A percentile compares a stretch with the other conserved stretches of the same genome.
phyloP scores from a whole-genome alignment of 2,888 invertebrate species.

The Cecidostiba fungosa region DNA sequence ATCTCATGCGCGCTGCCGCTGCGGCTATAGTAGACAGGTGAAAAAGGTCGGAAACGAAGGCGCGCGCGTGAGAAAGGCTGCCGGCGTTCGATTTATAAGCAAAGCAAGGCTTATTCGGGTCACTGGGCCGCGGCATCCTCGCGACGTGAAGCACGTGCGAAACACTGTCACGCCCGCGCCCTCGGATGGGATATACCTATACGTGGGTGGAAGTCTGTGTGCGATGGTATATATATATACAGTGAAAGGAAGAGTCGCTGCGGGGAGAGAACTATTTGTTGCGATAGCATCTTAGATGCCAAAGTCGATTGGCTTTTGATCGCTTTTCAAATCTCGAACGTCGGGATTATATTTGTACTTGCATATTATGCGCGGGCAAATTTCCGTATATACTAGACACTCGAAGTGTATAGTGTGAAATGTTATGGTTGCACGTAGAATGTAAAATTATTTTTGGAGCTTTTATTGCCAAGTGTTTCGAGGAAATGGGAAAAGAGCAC shows the following conservation, averaged over 20 bases:
- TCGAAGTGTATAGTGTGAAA: background rate
- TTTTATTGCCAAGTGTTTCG: background rate
- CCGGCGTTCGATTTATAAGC: constrained; percentile 61
- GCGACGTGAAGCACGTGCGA: constrained; percentile 15
- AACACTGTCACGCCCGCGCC: constrained; percentile 53
- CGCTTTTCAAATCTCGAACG: constrained; percentile 12
- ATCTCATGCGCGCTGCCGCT: background rate
- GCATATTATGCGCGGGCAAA: no score
- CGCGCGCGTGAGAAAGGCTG: constrained; percentile 49
- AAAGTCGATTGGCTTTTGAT: background rate
- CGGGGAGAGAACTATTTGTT: background rate
- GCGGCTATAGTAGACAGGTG: constrained; percentile 9
- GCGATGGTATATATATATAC: background rate
- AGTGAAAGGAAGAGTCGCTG: constrained; percentile 53
- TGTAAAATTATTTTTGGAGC: background rate
- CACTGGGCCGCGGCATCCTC: constrained; percentile 73
- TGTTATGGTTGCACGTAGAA: background rate
- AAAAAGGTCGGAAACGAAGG: constrained; percentile 54
- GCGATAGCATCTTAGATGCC: background rate
- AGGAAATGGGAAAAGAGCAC: background rate
- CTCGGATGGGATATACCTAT: constrained; percentile 5
- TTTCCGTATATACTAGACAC: no score
- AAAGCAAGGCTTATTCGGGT: constrained; percentile 74
- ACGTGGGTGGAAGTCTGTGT: background rate
- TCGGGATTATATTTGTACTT: background rate